Evolutionary conservation across 2,888 invertebrate species (phyloP), one percentile per base, ranked within the genome.

Genomic region (Noctua janthe): DNA sequence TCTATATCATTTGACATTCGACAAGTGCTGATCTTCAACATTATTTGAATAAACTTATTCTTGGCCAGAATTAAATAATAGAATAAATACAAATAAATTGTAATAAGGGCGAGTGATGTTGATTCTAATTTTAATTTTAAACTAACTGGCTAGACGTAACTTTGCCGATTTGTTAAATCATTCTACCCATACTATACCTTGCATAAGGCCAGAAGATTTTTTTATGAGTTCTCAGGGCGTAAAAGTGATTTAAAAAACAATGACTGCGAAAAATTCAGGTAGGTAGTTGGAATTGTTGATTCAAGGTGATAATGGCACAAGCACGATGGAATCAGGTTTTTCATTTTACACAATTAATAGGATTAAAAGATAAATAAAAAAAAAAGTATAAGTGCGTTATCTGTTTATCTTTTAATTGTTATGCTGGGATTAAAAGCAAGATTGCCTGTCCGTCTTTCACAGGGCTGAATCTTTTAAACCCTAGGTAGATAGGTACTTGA

Each of bases 301-400:
- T 56, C 3, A 39, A 49, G 56, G 15, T 51, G 39, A 64, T 51
- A 51, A 47, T 35, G 5, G 43, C n/a, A 47, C 5, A n/a, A 74
- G 20, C 51, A 43, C 43, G 49, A 69, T 35, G 29, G 59, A 73
- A 51, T 51, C 56, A 51, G 49, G 11, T 49, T 67, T 74, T 82
- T 43, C 0, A 35, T 23, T 72, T n/a, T 47, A 1, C 29, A n/a
- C 15, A 35, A 43, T 20, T 67, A 74, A 74, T 67, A 23, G 74
- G 43, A 69, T 82, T 80, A 67, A 74, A 81, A 59, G 66, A 81
- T 80, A 43, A 67, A n/a, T n/a, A n/a, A 8, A 13, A n/a, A 56
- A 73, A 73, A 81, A 73, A 49, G 51, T 64, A 29, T 66, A 66
- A 80, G n/a, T 74, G 56, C 49, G 67, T 39, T 74, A 69, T 82